Evolutionary conservation across 2,797 vertebrate species (phyloP).

Genomic region (Sebastes hubbsi): DNA sequence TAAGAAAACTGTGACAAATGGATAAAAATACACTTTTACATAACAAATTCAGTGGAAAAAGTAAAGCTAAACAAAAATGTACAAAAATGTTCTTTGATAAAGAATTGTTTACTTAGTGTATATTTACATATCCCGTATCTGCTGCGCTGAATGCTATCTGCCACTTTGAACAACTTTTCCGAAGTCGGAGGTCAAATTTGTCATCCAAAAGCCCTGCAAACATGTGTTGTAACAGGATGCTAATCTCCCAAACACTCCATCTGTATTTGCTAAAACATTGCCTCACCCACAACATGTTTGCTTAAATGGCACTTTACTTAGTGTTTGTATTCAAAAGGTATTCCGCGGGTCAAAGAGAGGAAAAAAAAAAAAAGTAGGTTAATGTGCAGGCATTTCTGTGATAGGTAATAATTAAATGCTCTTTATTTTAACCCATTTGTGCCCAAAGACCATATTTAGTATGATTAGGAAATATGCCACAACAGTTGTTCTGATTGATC

Average conservation of each 20-base stretch:
- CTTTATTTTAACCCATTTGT: neutral
- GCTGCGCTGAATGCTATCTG: conserved; percentile 50
- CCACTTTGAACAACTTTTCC: conserved; percentile 62
- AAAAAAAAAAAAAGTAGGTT: neutral
- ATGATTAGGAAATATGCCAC: no score
- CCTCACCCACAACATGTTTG: conserved; percentile 61
- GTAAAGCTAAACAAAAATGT: conserved; percentile 2
- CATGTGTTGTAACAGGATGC: conserved; percentile 73
- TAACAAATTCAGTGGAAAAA: neutral
- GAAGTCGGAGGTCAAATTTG: conserved; percentile 66
- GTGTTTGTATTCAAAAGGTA: conserved; percentile 37
- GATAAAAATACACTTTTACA: neutral
- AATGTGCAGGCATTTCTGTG: neutral
- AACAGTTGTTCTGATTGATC: no score
- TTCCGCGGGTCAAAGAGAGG: conserved; percentile 27
- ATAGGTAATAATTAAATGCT: neutral
- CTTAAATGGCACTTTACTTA: conserved; percentile 50
- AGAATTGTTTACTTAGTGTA: conserved; percentile 38
- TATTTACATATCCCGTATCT: conserved; percentile 54
- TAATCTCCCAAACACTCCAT: conserved; percentile 74
- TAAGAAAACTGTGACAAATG: neutral
- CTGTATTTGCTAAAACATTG: conserved; percentile 73
- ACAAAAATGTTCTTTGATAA: conserved; percentile 26
- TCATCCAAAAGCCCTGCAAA: conserved; percentile 63
- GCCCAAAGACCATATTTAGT: no score